Conservation (phyloP, 2,113 vertebrate genomes). For the Corapipo altera region DNA sequence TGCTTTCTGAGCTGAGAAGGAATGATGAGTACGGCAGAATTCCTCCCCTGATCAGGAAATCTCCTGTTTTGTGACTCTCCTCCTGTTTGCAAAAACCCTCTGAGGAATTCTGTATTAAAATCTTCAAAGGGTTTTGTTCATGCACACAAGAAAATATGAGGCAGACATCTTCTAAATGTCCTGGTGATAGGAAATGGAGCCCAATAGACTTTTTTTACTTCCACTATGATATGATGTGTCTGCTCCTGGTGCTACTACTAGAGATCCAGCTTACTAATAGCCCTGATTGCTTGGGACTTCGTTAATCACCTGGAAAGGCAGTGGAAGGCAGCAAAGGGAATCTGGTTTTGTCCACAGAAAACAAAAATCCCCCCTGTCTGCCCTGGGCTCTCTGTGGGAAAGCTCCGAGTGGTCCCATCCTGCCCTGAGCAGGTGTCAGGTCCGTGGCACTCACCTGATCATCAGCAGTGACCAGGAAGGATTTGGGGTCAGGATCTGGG, state of each 20-base stretch:
- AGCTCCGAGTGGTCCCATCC: background rate
- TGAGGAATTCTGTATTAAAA: background rate
- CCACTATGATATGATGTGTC: rapidly evolving
- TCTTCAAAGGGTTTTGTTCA: background rate
- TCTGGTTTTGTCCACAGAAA: background rate
- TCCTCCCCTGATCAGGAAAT: background rate
- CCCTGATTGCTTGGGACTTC: background rate
- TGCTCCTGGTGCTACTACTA: background rate
- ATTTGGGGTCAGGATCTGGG: background rate
- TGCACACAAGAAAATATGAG: background rate
- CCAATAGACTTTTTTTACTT: background rate
- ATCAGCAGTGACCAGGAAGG: background rate
- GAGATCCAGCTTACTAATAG: background rate
- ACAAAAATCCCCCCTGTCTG: background rate
- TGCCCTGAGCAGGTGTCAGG: background rate
- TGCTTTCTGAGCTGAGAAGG: background rate
- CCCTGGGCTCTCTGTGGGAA: background rate
- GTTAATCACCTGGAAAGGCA: background rate
- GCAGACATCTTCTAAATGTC: background rate
- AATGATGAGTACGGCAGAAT: background rate
- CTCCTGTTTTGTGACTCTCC: background rate
- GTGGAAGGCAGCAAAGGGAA: background rate
- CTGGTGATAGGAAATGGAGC: background rate
- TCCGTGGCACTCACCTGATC: background rate
- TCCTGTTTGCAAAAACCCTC: background rate